Percentiles rank a stretch among this genome's conserved stretches.
Evolutionary conservation across 2,888 invertebrate species (phyloP).

Genomic region (Loripinus fragilis): DNA sequence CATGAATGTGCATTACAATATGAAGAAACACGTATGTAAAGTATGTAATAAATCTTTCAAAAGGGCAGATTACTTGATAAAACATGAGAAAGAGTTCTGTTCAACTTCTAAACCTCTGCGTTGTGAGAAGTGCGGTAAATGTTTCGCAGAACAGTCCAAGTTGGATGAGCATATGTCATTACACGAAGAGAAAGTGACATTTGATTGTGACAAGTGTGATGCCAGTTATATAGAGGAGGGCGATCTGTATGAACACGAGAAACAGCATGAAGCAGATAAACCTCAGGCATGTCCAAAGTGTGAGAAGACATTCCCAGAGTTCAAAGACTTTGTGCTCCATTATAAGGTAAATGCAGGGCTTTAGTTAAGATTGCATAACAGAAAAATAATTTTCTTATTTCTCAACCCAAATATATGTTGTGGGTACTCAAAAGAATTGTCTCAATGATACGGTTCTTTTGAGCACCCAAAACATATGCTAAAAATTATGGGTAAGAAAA

Average conservation of each 20-base stretch:
- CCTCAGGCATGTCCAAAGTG: constrained; percentile 48
- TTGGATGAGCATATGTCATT: constrained; percentile 34
- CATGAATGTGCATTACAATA: constrained; percentile 52
- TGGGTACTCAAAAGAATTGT: too few species aligned
- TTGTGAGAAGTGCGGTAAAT: constrained; percentile 51
- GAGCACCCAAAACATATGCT: too few species aligned
- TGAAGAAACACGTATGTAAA: constrained; percentile 48
- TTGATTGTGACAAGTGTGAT: constrained; percentile 46
- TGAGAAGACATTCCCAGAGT: constrained; percentile 42
- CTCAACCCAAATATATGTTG: too few species aligned
- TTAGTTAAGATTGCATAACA: too few species aligned
- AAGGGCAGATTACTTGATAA: constrained; percentile 54
- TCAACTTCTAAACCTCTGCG: constrained; percentile 49
- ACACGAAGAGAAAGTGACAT: constrained; percentile 23
- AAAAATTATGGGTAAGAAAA: too few species aligned
- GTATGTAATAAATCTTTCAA: constrained; percentile 60
- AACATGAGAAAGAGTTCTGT: constrained; percentile 59
- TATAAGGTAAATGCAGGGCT: constrained; percentile 48
- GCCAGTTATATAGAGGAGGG: constrained; percentile 46
- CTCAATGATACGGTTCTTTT: too few species aligned
- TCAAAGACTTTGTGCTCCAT: constrained; percentile 51
- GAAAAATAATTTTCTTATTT: too few species aligned
- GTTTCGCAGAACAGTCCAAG: constrained; percentile 47
- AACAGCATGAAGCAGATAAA: constrained; percentile 47
- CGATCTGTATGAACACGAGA: constrained; percentile 46